Base-by-base conservation (phyloP, 2,113 vertebrate species). In the Pipa parva region DNA sequence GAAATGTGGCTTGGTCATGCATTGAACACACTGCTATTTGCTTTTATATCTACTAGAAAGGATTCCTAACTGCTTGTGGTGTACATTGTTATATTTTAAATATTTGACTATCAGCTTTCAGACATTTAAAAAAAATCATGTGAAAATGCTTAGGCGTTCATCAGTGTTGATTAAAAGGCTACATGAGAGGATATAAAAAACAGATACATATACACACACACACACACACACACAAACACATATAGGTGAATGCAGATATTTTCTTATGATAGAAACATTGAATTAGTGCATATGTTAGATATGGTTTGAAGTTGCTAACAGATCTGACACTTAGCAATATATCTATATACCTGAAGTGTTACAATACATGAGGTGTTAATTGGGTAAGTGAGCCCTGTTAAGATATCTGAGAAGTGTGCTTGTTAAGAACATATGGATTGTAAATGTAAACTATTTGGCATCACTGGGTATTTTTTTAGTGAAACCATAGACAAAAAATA, bases 1-100 rank as follows among this genome's bases (percentile, higher is more conserved):
- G 65, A 54, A 54, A 69, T 69, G 65, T 60, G 65, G 46, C 60
- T 60, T 69, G 65, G 66, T 70, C 49, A 70, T 57, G 60, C 65
- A 68, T 21, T 51, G 65, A 59, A 51, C 57, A 59, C 57, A 61
- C 58, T 70, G 46, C 5, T 33, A 61, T 70, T 70, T 45, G 24
- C 22, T 31, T 17, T 52, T 54, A 61, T 51, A 60, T 61, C 49
- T 59, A 28, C 15, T 50, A 17, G 28, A 68, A 57, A 18, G 22
- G 46, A 28, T 49, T 51, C 57, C 57, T 52, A 36, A 52, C 59
- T 69, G 12, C 52, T 37, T 69, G 24, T 25, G 18, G 58, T 15
- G 5, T 15, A 24, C 7, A 37, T 58, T 28, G 21, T 25, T 17
- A 59, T 45, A 1, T n/a, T n/a, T n/a, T n/a, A n/a, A n/a, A n/a